These are phyloP conservation scores for Xestoiulus laeticollis DNA, from an alignment of 2,888 invertebrate species.

Conservation along the genomic window DNA sequence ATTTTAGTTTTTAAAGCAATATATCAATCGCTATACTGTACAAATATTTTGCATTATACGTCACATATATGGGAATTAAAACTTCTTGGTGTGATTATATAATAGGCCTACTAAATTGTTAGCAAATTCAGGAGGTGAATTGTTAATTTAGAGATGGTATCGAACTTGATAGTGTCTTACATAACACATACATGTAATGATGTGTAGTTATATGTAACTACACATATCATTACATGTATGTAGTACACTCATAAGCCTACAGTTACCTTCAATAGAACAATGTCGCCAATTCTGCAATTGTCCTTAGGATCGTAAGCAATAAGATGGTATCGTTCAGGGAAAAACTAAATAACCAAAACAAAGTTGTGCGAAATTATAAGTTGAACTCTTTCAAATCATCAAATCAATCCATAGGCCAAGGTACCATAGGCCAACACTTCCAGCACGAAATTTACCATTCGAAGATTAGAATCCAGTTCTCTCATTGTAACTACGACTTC, in stretches of 20 bases:
- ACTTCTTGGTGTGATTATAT: too few relatives aligned
- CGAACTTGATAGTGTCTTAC: too few relatives aligned
- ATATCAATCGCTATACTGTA: not conserved
- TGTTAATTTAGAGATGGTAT: too few relatives aligned
- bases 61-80: too few relatives aligned
- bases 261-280: conserved; percentile 75
- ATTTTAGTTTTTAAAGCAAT: not conserved
- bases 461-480: conserved; percentile 77
- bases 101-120: too few relatives aligned
- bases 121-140: too few relatives aligned
- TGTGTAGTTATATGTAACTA: too few relatives aligned
- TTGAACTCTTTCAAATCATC: not conserved
- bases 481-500: conserved; percentile 78
- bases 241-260: not conserved
- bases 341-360: conserved; percentile 73
- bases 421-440: not conserved
- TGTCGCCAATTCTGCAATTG: conserved; percentile 81
- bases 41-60: not conserved
- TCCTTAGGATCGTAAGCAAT: conserved; percentile 83
- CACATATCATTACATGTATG: too few relatives aligned
- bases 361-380: not conserved
- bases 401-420: not conserved
- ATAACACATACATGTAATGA: too few relatives aligned
- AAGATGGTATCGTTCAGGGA: conserved; percentile 75
- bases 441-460: conserved; percentile 73